A percentile compares a stretch with the other conserved stretches of the same genome.
Conservation (phyloP, 2,888 invertebrate genomes). For the Leucoma salicis region DNA sequence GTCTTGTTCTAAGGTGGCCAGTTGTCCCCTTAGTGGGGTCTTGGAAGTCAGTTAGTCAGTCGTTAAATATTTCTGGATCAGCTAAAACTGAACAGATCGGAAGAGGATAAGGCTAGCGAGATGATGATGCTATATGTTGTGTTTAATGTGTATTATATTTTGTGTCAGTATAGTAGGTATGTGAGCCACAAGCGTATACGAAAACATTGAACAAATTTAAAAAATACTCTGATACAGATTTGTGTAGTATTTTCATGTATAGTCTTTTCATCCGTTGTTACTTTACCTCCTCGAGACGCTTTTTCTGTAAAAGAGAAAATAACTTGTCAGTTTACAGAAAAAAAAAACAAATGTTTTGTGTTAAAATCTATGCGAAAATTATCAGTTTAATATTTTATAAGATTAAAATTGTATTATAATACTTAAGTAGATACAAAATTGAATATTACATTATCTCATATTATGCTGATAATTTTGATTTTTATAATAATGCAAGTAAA, state of each 20-base stretch:
- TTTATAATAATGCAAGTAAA: constrained; percentile 12
- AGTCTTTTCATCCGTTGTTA: constrained; percentile 35
- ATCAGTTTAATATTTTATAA: neutral
- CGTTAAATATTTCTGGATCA: no score
- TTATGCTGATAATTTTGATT: constrained; percentile 17
- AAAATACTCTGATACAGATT: constrained; percentile 17
- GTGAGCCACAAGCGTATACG: constrained; percentile 1
- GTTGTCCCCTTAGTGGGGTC: no score
- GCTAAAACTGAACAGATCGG: no score
- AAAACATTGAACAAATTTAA: neutral
- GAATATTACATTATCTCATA: neutral
- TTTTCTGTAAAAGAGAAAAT: constrained; percentile 86
- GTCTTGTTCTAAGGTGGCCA: no score
- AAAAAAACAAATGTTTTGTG: no score
- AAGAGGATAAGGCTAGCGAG: no score
- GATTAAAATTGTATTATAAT: neutral
- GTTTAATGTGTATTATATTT: no score
- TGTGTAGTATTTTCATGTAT: constrained; percentile 18
- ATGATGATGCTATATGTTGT: no score
- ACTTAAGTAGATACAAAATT: neutral
- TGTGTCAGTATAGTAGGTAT: no score
- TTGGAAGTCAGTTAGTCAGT: no score
- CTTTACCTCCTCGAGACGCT: constrained; percentile 89
- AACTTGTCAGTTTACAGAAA: constrained; percentile 42
- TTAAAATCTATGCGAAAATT: neutral